Evolutionary conservation across 2,797 vertebrate species (phyloP).

Genomic region (Pristis pectinata): DNA sequence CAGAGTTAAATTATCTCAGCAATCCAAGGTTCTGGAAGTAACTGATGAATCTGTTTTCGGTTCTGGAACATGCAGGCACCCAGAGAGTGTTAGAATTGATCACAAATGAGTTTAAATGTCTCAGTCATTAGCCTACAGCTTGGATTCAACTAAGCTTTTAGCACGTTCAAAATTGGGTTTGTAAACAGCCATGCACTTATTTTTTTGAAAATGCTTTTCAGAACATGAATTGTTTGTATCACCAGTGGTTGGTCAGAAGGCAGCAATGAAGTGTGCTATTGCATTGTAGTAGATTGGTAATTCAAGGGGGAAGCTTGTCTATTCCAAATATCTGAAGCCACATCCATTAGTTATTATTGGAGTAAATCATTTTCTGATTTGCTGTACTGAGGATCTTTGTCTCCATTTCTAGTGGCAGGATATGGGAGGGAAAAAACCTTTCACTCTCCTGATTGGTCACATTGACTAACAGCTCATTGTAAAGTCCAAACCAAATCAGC

Average conservation of each 20-base stretch:
- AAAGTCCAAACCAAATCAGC: constrained; percentile 51
- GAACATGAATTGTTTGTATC: background rate
- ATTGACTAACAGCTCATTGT: constrained; percentile 65
- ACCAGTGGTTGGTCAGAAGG: background rate
- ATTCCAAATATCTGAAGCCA: background rate
- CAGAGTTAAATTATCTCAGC: background rate
- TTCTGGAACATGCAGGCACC: background rate
- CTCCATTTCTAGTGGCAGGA: background rate
- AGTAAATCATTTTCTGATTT: background rate
- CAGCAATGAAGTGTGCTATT: background rate
- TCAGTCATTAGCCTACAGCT: background rate
- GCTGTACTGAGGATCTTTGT: background rate
- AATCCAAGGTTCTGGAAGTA: background rate
- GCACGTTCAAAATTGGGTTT: background rate
- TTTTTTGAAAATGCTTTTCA: background rate
- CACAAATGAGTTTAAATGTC: background rate
- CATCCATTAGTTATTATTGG: background rate
- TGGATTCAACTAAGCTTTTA: background rate
- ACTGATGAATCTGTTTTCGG: too few relatives aligned
- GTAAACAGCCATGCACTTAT: background rate
- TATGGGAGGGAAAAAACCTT: background rate
- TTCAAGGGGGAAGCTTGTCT: background rate
- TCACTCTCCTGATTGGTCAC: constrained; percentile 62
- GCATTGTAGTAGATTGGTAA: background rate
- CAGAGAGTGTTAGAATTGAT: background rate